Conservation (phyloP, 2,888 invertebrate species). For the Cremastinae sp. region DNA sequence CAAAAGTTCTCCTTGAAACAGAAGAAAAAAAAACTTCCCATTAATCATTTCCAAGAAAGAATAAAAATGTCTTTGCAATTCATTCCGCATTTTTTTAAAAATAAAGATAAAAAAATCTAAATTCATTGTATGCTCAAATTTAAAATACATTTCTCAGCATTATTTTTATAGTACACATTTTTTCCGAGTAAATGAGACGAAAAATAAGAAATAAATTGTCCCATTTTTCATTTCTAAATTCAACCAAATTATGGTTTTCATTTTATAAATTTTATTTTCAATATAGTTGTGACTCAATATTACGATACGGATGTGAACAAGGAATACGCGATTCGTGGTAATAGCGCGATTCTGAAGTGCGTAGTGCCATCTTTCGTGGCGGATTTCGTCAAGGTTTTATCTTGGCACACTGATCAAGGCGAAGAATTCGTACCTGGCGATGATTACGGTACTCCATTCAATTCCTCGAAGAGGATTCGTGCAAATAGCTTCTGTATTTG, state of each 20-base stretch:
- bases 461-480: constrained; percentile 13
- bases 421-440: constrained; percentile 86
- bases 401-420: constrained; percentile 92
- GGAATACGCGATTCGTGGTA: constrained; percentile 94
- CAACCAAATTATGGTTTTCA: not conserved
- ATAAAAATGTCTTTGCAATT: too few species aligned
- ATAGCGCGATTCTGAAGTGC: constrained; percentile 93
- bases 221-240: not conserved
- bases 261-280: constrained; percentile 14
- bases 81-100: too few species aligned
- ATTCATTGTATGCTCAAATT: too few species aligned
- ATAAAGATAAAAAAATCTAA: too few species aligned
- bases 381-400: constrained; percentile 93
- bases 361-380: constrained; percentile 95
- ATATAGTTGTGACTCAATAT: constrained; percentile 88
- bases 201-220: too few species aligned
- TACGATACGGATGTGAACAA: constrained; percentile 93
- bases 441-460: constrained; percentile 82
- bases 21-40: too few species aligned
- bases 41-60: too few species aligned
- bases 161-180: too few species aligned
- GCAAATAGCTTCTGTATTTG: not conserved
- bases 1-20: not conserved
- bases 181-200: too few species aligned
- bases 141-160: too few species aligned